These are phyloP conservation scores for Uropetala carovei DNA, from an alignment of 2,888 invertebrate species.

Conservation along the genomic window DNA sequence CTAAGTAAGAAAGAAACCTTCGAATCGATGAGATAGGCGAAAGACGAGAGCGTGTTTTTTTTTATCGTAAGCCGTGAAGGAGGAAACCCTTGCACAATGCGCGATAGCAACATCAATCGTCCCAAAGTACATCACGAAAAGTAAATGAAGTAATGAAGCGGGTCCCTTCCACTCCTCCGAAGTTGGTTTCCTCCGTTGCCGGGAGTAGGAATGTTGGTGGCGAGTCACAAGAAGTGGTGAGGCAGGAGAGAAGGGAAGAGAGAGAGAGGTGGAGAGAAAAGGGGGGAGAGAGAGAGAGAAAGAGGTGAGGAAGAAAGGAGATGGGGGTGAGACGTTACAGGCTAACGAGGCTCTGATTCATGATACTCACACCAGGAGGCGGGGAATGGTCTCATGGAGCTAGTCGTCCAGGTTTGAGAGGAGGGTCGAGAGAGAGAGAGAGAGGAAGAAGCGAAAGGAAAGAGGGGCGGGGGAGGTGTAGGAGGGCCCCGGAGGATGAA, in stretches of 20 bases:
- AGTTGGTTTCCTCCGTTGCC: background rate
- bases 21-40: too few species aligned
- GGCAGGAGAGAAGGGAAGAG: too few species aligned
- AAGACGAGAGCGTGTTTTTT: too few species aligned
- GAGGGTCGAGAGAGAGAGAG: background rate
- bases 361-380: constrained; percentile 34
- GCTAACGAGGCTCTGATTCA: constrained; percentile 29
- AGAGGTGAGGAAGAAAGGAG: background rate
- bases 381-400: background rate
- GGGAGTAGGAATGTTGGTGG: constrained; percentile 23
- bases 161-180: background rate
- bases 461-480: background rate
- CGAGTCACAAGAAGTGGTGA: background rate
- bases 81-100: constrained; percentile 14
- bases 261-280: background rate
- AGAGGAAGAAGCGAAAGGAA: too few species aligned
- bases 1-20: too few species aligned
- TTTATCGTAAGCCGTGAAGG: background rate
- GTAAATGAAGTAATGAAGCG: constrained; percentile 64
- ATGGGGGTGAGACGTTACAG: background rate
- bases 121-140: constrained; percentile 54
- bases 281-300: background rate
- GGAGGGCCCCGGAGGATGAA: constrained; percentile 3
- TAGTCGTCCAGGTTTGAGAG: background rate
- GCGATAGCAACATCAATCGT: constrained; percentile 44